Conservation (phyloP, 2,113 vertebrate genomes). For the Rhadina sibilatrix region DNA sequence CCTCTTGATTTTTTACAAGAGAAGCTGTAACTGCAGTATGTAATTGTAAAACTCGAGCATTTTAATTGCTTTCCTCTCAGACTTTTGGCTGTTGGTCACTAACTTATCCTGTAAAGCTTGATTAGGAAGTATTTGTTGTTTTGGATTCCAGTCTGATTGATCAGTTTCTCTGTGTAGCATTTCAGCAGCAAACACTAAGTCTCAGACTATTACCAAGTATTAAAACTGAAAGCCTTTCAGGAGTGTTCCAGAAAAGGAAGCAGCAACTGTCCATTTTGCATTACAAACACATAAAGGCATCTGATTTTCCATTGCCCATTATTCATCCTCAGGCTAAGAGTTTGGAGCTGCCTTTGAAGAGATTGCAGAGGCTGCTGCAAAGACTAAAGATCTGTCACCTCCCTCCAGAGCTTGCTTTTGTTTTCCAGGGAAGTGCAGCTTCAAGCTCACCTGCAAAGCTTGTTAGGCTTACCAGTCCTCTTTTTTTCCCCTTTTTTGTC, state of each 20-base stretch:
- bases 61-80: background rate
- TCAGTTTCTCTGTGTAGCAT: background rate
- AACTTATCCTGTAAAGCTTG: background rate
- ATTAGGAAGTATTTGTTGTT: background rate
- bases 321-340: background rate
- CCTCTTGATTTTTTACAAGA: background rate
- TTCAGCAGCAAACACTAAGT: background rate
- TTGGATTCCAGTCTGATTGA: background rate
- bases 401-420: background rate
- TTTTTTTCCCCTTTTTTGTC: background rate
- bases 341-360: background rate
- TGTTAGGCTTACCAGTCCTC: background rate
- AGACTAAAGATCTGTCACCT: background rate
- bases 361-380: background rate
- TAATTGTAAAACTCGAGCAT: background rate
- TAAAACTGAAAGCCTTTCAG: conserved; percentile 30
- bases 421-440: background rate
- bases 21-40: background rate
- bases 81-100: background rate
- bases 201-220: background rate
- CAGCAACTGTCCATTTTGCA: background rate
- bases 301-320: background rate
- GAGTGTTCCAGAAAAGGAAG: conserved; percentile 70
- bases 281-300: conserved; percentile 59
- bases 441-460: background rate